Evolutionary conservation across 2,113 vertebrate species (phyloP), one percentile per base, ranked within the genome.

Genomic region (Elephantulus edwardii): DNA sequence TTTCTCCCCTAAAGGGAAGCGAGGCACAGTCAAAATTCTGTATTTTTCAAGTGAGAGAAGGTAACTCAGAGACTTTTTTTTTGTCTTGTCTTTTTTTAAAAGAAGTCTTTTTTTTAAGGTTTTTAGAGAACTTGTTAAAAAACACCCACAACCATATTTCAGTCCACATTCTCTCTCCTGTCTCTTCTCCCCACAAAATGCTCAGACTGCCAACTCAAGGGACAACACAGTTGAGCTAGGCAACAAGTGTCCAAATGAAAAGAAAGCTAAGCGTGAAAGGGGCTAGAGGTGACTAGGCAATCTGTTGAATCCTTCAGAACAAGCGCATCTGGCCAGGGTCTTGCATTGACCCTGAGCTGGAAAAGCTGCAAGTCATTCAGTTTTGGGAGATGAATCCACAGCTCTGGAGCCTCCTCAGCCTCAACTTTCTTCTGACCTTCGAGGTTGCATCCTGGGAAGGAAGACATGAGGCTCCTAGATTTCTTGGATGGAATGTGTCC

Each of bases 31-130:
- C 42, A 89, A 28, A 85, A n/a, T 81, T 92, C 38, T 75, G 48
- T 96, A 95, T 92, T 93, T 93, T 94, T 90, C 80, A 85, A 86
- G 88, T 38, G 90, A 95, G 40, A 93, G 72, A 90, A 95, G 56
- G 78, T 68, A 71, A 83, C 58, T 88, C 17, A 1, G 83, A 68
- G 62, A 71, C 46, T 83, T 91, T 90, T 92, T 90, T 92, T n/a
- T n/a, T n/a, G n/a, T n/a, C n/a, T n/a, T n/a, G n/a, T n/a, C n/a
- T n/a, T n/a, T n/a, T n/a, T n/a, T n/a, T n/a, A n/a, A 16, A 3
- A 91, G 44, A 40, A 38, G 26, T 58, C 84, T 86, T 95, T 93
- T 91, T 60, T 50, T 50, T 33, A 90, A 88, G 58, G 66, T 86
- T 85, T 89, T 93, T 74, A 81, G 76, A 94, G 46, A 81, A 95